A percentile compares a stretch with the other conserved stretches of the same genome.
Conservation (phyloP, 2,797 vertebrate genomes). For the Muraenolepis orangiensis region DNA sequence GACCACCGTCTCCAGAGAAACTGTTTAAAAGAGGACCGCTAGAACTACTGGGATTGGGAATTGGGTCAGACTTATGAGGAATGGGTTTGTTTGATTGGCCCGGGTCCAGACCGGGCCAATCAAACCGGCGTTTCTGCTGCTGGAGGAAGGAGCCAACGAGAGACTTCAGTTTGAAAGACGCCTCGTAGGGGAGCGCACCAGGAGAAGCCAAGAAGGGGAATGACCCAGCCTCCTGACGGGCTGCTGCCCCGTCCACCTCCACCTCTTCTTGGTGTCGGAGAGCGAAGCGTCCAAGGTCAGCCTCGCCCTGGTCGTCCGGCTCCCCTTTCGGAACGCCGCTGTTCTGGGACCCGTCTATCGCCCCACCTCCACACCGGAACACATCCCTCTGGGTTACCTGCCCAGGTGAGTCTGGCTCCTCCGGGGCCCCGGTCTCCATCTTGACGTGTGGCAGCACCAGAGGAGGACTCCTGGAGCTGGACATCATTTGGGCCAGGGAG, state of each 20-base stretch:
- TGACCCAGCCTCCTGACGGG: background rate
- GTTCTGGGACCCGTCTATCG: background rate
- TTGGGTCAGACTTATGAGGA: background rate
- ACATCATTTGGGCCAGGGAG: background rate
- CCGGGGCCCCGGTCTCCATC: background rate
- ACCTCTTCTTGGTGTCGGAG: background rate
- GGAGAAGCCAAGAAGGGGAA: background rate
- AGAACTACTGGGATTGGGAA: background rate
- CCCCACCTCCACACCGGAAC: background rate
- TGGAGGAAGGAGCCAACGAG: constrained; percentile 1
- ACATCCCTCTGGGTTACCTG: background rate
- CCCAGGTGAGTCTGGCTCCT: background rate
- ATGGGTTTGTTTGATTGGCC: background rate
- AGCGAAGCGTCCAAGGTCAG: background rate
- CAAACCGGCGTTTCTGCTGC: background rate
- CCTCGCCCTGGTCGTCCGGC: background rate
- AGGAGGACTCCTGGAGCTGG: background rate
- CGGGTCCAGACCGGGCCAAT: background rate
- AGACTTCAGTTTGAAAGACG: background rate
- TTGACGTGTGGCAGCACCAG: background rate
- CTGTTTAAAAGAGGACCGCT: background rate
- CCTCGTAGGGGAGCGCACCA: background rate
- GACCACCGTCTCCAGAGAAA: background rate
- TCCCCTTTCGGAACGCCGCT: background rate
- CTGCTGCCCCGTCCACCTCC: background rate